Conservation (phyloP, 2,888 invertebrate species). For the Julus scanicus region DNA sequence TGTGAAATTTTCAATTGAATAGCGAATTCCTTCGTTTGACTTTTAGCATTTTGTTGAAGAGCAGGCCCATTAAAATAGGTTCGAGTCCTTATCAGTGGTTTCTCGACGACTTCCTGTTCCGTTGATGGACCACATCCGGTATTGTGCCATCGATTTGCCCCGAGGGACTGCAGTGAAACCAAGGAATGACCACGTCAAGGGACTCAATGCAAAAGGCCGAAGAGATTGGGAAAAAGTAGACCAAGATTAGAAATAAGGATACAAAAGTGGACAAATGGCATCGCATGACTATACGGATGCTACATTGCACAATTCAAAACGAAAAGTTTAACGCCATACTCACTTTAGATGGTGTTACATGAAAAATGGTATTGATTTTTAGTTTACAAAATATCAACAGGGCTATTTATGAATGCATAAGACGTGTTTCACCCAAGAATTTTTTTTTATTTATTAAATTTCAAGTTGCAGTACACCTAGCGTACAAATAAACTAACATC, state of each 20-base stretch:
- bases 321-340: not conserved
- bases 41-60: slow-evolving; percentile 2
- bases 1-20: not conserved
- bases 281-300: not conserved
- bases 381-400: not conserved
- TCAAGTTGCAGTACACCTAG: not conserved
- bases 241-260: slow-evolving; percentile 17
- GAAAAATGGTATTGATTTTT: not conserved
- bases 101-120: slow-evolving; percentile 26
- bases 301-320: not conserved
- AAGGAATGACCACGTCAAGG: not conserved
- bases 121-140: slow-evolving; percentile 25
- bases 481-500: too few relatives aligned
- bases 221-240: slow-evolving; percentile 20
- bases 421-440: not conserved
- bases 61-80: slow-evolving; percentile 12
- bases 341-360: not conserved
- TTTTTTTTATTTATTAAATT: not conserved
- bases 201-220: not conserved
- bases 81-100: slow-evolving; percentile 25
- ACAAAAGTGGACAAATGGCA: slow-evolving; percentile 12
- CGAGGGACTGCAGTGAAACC: slow-evolving; percentile 18
- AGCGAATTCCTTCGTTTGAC: not conserved
- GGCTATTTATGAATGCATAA: not conserved
- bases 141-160: slow-evolving; percentile 19